Base-by-base conservation (phyloP, 2,888 invertebrate genomes). In the Ochropleura plecta region DNA sequence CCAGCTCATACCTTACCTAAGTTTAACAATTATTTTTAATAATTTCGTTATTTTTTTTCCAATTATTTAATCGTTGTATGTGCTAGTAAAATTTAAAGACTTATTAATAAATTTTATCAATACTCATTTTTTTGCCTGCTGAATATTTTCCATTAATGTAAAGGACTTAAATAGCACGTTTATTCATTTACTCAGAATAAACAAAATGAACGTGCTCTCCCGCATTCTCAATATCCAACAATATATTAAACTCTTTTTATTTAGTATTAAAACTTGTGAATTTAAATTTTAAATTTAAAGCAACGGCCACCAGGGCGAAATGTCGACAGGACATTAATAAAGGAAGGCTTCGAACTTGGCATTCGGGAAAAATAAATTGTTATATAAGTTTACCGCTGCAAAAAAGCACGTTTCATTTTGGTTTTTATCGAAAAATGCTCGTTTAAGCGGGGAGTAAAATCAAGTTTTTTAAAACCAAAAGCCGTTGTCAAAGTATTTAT, bases 301-400 rank as follows among this genome's bases (percentile, higher is more conserved):
- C 70, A 57, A 63, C 65, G 78, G 67, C 86, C 76, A 78, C 73
- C 73, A 70, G 84, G 60, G 73, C 72, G 68, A 68, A 68, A 86
- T 81, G 84, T 84, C 78, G 86, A 74, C 84, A 81, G 84, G 63
- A 67, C 78, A 84, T 83, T 84, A 86, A 84, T 86, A 65, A 84
- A 78, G 68, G 62, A 70, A 63, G 71, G 70, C 76, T 76, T 70
- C 78, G 73, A 78, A 81, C 55, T 70, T 76, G 72, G 60, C 67
- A 67, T 84, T 77, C 81, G 70, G 85, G 71, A 65, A 76, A 79
- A 75, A 84, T 86, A 80, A 73, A 83, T 80, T 80, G 68, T 72
- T 71, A 80, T 75, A 70, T 78, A 83, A 75, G 72, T 83, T 78
- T 66, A 60, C 51, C 46, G 66, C 42, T 63, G 64, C 59, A 66